These are phyloP conservation scores for Cataglyphis hispanica DNA, from an alignment of 1,140 invertebrate genomes.

Conservation along the genomic window DNA sequence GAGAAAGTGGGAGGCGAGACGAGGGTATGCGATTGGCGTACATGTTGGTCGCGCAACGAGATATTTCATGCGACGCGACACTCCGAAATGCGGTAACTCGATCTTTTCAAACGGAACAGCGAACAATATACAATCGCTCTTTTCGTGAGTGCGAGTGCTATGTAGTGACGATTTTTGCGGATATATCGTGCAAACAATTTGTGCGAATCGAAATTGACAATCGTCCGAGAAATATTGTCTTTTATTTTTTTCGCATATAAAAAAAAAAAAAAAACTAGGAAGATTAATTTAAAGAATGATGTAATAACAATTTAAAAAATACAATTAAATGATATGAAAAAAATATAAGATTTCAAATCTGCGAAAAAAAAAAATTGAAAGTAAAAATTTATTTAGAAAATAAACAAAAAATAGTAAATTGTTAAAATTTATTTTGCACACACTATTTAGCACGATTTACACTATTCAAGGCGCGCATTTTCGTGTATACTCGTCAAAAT, in stretches of 20 bases:
- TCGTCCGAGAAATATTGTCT: neutral
- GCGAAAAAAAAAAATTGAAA: neutral
- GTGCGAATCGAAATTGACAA: neutral
- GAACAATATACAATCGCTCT: slow-evolving; percentile 46
- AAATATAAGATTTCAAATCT: neutral
- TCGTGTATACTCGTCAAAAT: neutral
- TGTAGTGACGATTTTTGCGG: slow-evolving; percentile 31
- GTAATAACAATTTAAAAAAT: neutral
- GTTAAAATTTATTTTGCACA: neutral
- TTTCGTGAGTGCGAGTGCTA: slow-evolving; percentile 7
- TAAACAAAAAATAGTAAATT: neutral
- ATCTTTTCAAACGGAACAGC: slow-evolving; percentile 56
- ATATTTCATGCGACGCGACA: slow-evolving; percentile 53
- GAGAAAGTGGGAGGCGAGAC: slow-evolving; percentile 19
- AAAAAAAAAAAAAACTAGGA: neutral
- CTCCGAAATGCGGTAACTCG: slow-evolving; percentile 55
- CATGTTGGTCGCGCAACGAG: slow-evolving; percentile 48
- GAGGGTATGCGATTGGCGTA: slow-evolving; percentile 34
- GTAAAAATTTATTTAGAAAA: neutral
- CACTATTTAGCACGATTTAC: neutral
- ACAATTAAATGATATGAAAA: no score
- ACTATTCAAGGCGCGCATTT: neutral
- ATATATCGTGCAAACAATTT: slow-evolving; percentile 10
- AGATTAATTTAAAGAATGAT: neutral
- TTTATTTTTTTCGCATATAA: neutral